Evolutionary conservation across 2,113 vertebrate species (phyloP).

Genomic region (Mormyrus lacerda): DNA sequence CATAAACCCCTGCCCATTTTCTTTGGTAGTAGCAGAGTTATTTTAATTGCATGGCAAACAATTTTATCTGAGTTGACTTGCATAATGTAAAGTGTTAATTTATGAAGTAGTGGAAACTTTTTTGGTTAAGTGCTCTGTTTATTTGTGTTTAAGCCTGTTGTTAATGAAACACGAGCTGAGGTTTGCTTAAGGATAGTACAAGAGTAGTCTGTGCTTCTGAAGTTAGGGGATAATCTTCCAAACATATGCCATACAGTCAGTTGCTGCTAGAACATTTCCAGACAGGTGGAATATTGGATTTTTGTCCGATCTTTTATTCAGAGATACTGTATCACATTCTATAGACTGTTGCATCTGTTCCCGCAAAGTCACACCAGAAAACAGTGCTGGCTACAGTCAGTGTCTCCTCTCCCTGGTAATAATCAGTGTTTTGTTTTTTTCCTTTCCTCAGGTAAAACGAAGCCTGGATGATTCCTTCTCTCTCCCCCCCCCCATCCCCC

Average conservation of each 20-base stretch:
- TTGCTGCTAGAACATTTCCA: not conserved
- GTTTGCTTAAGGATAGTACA: not conserved
- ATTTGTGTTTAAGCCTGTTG: not conserved
- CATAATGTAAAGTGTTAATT: not conserved
- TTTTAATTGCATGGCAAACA: not conserved
- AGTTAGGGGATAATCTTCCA: not conserved
- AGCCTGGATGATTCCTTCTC: too few species aligned
- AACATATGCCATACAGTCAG: not conserved
- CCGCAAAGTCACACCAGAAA: not conserved
- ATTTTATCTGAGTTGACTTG: not conserved
- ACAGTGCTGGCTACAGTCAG: not conserved
- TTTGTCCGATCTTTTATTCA: not conserved
- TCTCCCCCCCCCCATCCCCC: too few species aligned
- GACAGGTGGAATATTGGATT: not conserved
- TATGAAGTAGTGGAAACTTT: not conserved
- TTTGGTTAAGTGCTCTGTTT: not conserved
- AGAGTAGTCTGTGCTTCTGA: not conserved
- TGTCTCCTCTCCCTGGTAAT: not conserved
- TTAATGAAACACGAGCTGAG: not conserved
- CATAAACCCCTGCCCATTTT: not conserved
- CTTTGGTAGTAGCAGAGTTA: not conserved
- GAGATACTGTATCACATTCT: not conserved
- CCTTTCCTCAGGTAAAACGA: conserved; percentile 9
- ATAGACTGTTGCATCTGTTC: not conserved
- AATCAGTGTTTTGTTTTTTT: conserved; percentile 1